Conservation (phyloP, 2,797 vertebrate species). For the Euthynnus affinis region DNA sequence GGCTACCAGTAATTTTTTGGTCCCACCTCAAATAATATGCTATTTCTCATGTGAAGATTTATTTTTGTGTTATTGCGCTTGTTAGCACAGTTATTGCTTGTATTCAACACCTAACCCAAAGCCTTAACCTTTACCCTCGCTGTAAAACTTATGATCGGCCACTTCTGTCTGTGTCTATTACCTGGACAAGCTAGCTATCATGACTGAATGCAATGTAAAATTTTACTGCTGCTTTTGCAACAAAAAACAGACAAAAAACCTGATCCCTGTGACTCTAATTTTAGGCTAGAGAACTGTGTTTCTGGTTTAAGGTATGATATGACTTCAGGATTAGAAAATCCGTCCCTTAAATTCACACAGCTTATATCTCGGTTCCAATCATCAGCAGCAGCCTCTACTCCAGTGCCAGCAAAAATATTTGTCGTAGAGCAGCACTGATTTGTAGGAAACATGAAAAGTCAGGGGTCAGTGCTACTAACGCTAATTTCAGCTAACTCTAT, state of each 20-base stretch:
- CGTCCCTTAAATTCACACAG: conserved; percentile 24
- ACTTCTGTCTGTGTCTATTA: not conserved
- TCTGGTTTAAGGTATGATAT: not conserved
- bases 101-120: not conserved
- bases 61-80: not conserved
- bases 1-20: too few relatives aligned
- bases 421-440: conserved; percentile 8
- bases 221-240: too few relatives aligned
- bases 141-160: too few relatives aligned
- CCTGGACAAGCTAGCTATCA: not conserved
- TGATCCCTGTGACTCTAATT: too few relatives aligned
- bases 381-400: conserved; percentile 3
- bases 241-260: too few relatives aligned
- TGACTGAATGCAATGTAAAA: too few relatives aligned
- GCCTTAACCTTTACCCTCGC: not conserved
- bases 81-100: too few relatives aligned
- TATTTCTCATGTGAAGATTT: not conserved
- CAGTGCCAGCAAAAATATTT: conserved; percentile 34
- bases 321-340: not conserved
- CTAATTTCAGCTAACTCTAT: conserved; percentile 25
- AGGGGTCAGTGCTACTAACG: conserved; percentile 23
- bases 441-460: conserved; percentile 27
- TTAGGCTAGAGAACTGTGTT: not conserved
- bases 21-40: too few relatives aligned
- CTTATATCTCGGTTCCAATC: not conserved